Base-by-base conservation (phyloP, 2,797 vertebrate species). In the Galagoides demidoff region DNA sequence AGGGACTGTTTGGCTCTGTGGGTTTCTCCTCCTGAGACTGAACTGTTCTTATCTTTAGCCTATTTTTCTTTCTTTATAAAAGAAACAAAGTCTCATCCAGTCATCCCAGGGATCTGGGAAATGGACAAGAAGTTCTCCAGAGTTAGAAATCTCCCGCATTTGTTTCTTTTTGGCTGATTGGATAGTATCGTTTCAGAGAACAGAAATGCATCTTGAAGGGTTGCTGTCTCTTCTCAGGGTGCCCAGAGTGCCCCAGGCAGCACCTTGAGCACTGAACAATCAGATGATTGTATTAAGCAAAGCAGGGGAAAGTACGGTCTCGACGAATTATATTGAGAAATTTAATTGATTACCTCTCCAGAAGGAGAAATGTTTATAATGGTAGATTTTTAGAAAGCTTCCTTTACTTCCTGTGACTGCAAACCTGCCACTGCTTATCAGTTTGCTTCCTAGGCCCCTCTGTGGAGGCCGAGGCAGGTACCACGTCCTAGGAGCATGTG, bases 141-240 rank as follows among this genome's bases (percentile, higher is more conserved):
- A 16, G 45, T 49, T 49, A 43, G 22, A 31, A 49, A 31, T 5
- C 13, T 5, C 27, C 43, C 22, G 17, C 17, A 7, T 23, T 59
- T 9, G 20, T 16, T 55, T 71, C 71, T 73, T 49, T 63, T 17
- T 16, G 17, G 55, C 20, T 7, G 34, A 57, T 37, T n/a, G 16
- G 7, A 13, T 0, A 45, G n/a, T 22, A 2, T n/a, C 1, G 8
- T n/a, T 81, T 76, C 61, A n/a, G 73, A 37, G 55, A 64, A 52
- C 12, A 31, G 12, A 12, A 12, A 13, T 31, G 2, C 0, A 5
- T 14, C 66, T 11, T 0, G 11, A 49, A 8, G 19, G 68, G 84
- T 20, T 17, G 1, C 84, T 2, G 3, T 63, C 5, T 12, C 31
- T 34, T 71, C 27, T 17, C 22, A 29, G 14, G 68, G 4, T 27